Evolutionary conservation across 2,888 invertebrate genomes (phyloP), one percentile per base, ranked within the genome.

Genomic region (Drosophila mayaguana): DNA sequence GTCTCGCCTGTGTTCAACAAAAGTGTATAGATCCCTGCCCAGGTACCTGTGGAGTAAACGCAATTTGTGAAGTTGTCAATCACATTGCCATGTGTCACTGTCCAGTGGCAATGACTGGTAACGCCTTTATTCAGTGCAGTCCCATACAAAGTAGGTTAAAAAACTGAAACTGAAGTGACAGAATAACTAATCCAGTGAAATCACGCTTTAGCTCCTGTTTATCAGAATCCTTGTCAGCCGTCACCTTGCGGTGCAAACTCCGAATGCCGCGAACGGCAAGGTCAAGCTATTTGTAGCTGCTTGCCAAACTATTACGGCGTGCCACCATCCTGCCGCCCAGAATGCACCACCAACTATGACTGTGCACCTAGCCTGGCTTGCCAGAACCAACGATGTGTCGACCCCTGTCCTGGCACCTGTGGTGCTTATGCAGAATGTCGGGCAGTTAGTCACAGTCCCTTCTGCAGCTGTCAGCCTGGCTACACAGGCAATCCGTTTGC

Each of bases 381-480:
- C 89, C 95, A 95, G 83, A 96, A 96, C 91, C 96, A 96, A 85
- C 96, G 96, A 93, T 97, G 97, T 91, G 93, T 95, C 54, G 95
- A 97, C 92, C 97, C 97, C 20, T 97, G 96, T 84, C 94, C 94
- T 51, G 97, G 96, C 68, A 94, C 96, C 18, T 97, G 97, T 91
- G 97, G 97, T 32, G 91, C 95, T 11, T 94, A 94, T 84, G 95
- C 97, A 9, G 92, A 94, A 55, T 97, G 97, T 91, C 94, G 95
- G 86, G 95, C 96, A 22, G 94, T 96, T 5, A 96, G 96, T 91
- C 97, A 97, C 89, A 96, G 95, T 91, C 96, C 97, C 1, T 95
- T 96, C 88, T 97, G 97, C 91, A 95, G 95, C 70, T 97, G 97
- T 90, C 94, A 95, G 9, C 92, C 93, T 42, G 94, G 95, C 57